Base-by-base conservation (phyloP, 92 coral and sea anemone species). In the Virgularia gustaviana region DNA sequence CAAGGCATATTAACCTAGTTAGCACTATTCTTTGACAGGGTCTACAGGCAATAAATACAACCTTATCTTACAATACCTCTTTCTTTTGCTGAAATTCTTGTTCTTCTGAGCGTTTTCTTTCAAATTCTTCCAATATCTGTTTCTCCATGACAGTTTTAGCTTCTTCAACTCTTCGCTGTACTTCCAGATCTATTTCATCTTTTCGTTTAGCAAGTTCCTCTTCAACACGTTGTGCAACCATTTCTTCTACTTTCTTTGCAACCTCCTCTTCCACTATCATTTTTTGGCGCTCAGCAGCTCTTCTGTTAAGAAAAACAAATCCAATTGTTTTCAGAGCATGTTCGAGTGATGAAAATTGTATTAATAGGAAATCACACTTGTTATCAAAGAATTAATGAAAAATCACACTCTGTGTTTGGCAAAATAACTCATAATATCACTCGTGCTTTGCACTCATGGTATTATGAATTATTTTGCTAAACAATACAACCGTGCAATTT, bases 91-190 rank as follows among this genome's bases (percentile, higher is more conserved):
- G 94, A 43, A 87, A 89, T 78, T 94, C 90, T 30, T 84, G 78
- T 51, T 94, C 96, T 57, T 94, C 99, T 57, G 83, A 89, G 56
- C 87, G 85, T 51, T 88, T 88, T 66, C 83, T 89, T 52, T 94
- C 99, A 83, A 94, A 94, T 71, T 94, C 99, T 56, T 94, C 99
- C 43, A 94, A 83, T 89, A 94, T 82, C 60, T 89, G 96, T 72
- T 94, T 89, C 56, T 94, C 99, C 90, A 94, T 85, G 13, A 94
- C 87, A 63, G 72, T 76, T 67, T 94, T 94, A 6, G 99, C 99
- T 73, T 94, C 99, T 61, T 94, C 99, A 23, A 94, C 96, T 63
- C 99, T 79, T 49, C 90, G 66, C 66, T 84, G 82, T 18, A 94
- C 99, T 78, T 90, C 92, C 12, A 79, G 83, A 75, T 94, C 99